These are phyloP conservation scores for Vulpes lagopus DNA, from an alignment of 2,113 vertebrate genomes.

Conservation along the genomic window DNA sequence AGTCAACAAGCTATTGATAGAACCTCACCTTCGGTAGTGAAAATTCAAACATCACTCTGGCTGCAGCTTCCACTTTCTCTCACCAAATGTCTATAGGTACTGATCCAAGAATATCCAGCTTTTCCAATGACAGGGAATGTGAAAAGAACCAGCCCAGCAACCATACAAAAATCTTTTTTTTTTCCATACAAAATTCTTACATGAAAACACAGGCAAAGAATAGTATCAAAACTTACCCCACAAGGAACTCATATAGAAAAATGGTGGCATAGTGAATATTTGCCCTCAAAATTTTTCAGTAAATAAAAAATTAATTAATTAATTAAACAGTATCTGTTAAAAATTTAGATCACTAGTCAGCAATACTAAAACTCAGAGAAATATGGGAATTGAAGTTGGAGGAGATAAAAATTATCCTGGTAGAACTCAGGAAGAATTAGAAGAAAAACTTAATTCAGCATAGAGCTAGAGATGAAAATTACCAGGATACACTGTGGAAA, in stretches of 20 bases:
- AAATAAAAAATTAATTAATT: not conserved
- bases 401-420: not conserved
- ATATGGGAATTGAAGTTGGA: not conserved
- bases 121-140: not conserved
- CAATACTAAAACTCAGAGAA: not conserved
- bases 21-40: not conserved
- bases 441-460: constrained; percentile 3
- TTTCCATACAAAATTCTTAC: not conserved
- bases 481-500: not conserved
- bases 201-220: not conserved
- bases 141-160: not conserved
- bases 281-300: not conserved
- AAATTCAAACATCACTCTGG: not conserved
- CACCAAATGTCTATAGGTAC: not conserved
- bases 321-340: not conserved
- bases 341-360: not conserved
- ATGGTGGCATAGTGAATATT: not conserved
- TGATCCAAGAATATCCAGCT: not conserved
- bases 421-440: not conserved
- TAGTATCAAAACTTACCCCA: not conserved
- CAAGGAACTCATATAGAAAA: not conserved
- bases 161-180: not conserved
- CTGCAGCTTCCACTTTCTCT: not conserved
- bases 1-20: not conserved
- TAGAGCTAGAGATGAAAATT: not conserved